These are phyloP conservation scores for Plestiodon gilberti DNA, from an alignment of 2,113 vertebrate genomes.

Conservation along the genomic window DNA sequence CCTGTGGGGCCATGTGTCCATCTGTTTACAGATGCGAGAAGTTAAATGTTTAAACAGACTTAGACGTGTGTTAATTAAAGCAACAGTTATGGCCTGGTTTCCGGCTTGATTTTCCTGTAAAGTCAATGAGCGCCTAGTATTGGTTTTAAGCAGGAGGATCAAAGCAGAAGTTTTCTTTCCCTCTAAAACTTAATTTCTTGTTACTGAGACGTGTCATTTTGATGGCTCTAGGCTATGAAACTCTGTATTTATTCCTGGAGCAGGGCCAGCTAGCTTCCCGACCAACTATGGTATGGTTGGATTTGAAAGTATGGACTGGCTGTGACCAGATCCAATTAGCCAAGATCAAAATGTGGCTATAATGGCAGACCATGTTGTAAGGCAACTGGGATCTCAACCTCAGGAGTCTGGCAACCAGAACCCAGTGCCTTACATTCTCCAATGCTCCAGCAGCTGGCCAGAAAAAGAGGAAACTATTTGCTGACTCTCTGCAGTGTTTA, in stretches of 20 bases:
- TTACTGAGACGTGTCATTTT: neutral
- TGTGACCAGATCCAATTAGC: neutral
- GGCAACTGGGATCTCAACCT: neutral
- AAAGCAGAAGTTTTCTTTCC: neutral
- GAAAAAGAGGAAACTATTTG: neutral
- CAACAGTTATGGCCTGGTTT: neutral
- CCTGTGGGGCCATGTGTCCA: neutral
- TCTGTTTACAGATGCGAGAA: constrained; percentile 20
- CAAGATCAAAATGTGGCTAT: neutral
- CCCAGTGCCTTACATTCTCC: neutral
- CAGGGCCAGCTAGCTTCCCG: neutral
- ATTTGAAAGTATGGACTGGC: neutral
- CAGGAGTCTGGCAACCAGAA: neutral
- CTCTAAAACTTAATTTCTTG: neutral
- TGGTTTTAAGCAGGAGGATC: neutral
- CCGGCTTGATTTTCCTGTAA: neutral
- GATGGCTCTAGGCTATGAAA: neutral
- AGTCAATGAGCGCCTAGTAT: neutral
- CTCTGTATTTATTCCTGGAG: constrained; percentile 1
- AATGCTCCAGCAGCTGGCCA: neutral
- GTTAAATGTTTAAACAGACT: neutral
- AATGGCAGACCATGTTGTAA: neutral
- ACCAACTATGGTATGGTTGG: neutral
- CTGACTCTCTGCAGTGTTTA: neutral
- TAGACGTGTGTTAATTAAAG: neutral